Base-by-base conservation (phyloP, 2,113 vertebrate species). In the Mesocricetus auratus region DNA sequence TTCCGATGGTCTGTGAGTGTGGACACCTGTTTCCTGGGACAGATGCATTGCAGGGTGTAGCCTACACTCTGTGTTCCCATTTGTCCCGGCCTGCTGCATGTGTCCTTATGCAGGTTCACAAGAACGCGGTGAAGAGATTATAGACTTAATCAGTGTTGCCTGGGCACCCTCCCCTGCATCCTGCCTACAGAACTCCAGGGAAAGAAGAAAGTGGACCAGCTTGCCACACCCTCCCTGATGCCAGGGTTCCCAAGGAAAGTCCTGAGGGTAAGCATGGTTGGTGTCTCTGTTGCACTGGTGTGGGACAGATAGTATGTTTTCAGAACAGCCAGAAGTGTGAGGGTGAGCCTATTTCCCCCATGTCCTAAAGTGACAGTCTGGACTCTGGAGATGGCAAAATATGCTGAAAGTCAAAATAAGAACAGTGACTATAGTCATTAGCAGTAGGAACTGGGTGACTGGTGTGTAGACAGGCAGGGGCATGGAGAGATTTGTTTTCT, bases 11-110 rank as follows among this genome's bases (percentile, higher is more conserved):
- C 82, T 96, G 42, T 4, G 2, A 86, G 95, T 89, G 66, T 47
- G 19, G 74, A 96, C 93, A 97, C 96, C 96, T 96, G 62, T 92
- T 96, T 95, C 79, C 90, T 89, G 88, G 95, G 91, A 88, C 73
- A 95, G 77, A 26, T 95, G 53, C 90, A 47, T 97, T 96, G 81
- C 60, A 29, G 92, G 90, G 42, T 94, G 12, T 19, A n/a, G 29
- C 58, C 86, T 60, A 82, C 36, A 2, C 78, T n/a, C 75, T 75
- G n/a, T 77, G 19, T 47, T 83, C 94, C 81, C 31, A 87, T 91
- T 91, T 36, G 45, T 83, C 94, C 47, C 17, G 90, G 86, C 71
- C 53, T 73, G 69, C 68, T 5, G 1, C 2, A 45, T 64, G 21
- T 42, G 92, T 96, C 86, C 74, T 60, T 45, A 64, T 50, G n/a